These are phyloP conservation scores for Tethea ocularis DNA, from an alignment of 2,888 invertebrate species.

Conservation along the genomic window DNA sequence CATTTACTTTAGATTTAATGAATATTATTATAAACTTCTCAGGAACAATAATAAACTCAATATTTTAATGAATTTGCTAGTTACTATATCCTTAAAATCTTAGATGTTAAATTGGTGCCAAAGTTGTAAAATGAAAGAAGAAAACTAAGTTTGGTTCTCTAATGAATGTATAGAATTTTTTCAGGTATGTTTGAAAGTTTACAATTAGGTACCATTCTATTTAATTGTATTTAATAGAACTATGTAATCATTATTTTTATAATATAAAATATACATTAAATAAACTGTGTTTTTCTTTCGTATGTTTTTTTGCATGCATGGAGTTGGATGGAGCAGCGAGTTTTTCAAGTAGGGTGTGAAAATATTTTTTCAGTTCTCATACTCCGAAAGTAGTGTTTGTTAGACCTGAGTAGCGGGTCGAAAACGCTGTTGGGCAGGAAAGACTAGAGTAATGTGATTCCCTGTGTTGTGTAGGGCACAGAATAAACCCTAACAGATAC, in stretches of 20 bases:
- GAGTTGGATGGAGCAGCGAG: too few relatives aligned
- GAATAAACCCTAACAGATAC: too few relatives aligned
- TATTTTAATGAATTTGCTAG: conserved; percentile 34
- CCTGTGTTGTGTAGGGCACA: too few relatives aligned
- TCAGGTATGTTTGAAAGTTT: neutral
- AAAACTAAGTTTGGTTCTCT: neutral
- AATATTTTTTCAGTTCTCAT: too few relatives aligned
- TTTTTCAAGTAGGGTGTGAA: too few relatives aligned
- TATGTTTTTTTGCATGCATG: too few relatives aligned
- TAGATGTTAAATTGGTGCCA: conserved; percentile 70
- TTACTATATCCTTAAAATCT: conserved; percentile 30
- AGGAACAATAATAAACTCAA: conserved; percentile 23
- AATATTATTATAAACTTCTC: neutral
- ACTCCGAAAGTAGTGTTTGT: too few relatives aligned
- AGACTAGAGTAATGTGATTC: too few relatives aligned
- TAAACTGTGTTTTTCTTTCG: neutral
- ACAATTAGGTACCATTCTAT: conserved; percentile 21
- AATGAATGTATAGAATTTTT: neutral
- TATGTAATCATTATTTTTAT: conserved; percentile 63
- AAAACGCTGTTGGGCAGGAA: too few relatives aligned
- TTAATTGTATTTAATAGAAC: conserved; percentile 22
- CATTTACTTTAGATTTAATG: conserved; percentile 47
- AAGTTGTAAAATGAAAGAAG: conserved; percentile 50
- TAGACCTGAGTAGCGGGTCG: too few relatives aligned
- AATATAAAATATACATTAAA: conserved; percentile 40